Base-by-base conservation (phyloP, 2,113 vertebrate species). In the Lichenostomus cassidix region DNA sequence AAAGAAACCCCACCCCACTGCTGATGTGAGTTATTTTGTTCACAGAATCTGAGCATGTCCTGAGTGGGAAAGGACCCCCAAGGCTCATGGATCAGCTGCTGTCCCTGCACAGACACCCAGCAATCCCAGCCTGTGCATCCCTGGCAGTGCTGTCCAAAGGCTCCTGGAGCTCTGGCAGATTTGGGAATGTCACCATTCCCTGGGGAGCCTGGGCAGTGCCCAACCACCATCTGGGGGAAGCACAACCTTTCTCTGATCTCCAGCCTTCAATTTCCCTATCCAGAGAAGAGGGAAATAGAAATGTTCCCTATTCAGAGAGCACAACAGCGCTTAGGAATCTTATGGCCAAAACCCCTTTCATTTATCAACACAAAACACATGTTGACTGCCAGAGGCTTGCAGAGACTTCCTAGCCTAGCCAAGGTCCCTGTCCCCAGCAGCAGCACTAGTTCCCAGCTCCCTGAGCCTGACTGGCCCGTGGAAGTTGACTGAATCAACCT, bases 121-220 rank as follows among this genome's bases (percentile, higher is more conserved):
- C n/a, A 69, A 24, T 10, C 8, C 31, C 65, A 49, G 4, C 15
- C 47, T 69, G 55, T 0, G 3, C 33, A 37, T 12, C 35, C 79
- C 47, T 35, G 33, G 35, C 7, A 55, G 17, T 0, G 4, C 9
- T 74, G 46, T 1, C 33, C 53, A 29, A 53, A 25, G 0, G 0
- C 46, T 31, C 29, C 69, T 53, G 60, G 29, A 83, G 62, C 53
- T 75, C 23, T 9, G 78, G 46, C 69, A 75, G 44, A 52, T 68
- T 46, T 3, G 1, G 76, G 31, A 52, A 53, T 0, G 15, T 21
- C 53, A 4, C 62, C 78, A 41, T 39, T 28, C 39, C 67, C 70
- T 75, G 60, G 67, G 56, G 37, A 74, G 52, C 39, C 68, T n/a
- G 78, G 9, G 21, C 63, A 76, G 29, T 56, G 71, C 71, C 74